A percentile compares a stretch with the other conserved stretches of the same genome.
phyloP scores from a whole-genome alignment of 2,888 invertebrate genomes.

The Acronicta psi region DNA sequence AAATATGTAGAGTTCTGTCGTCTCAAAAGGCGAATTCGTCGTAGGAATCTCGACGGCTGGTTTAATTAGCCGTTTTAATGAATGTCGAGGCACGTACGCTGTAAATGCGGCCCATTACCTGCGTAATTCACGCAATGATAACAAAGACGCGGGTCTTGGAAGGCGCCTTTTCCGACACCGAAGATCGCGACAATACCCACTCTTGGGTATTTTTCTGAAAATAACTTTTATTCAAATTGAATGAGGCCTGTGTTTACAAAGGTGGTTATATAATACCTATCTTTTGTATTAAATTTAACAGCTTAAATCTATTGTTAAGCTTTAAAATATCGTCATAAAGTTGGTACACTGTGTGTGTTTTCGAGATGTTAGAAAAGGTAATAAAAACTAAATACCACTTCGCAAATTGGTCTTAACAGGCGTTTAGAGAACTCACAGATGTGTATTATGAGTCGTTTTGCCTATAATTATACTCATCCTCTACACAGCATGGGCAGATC shows the following conservation, averaged over 20 bases:
- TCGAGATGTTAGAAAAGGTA: constrained; percentile 17
- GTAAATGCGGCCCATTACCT: constrained; percentile 85
- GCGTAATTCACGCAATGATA: constrained; percentile 85
- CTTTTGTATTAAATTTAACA: constrained; percentile 17
- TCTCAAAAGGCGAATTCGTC: constrained; percentile 72
- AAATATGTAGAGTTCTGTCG: constrained; percentile 71
- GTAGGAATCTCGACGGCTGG: constrained; percentile 76
- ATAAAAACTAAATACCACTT: constrained; percentile 61
- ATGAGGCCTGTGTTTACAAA: constrained; percentile 27
- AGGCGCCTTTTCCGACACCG: constrained; percentile 46
- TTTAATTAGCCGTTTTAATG: constrained; percentile 86
- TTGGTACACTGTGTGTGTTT: constrained; percentile 1
- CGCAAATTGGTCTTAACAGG: constrained; percentile 62
- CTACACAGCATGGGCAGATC: not conserved
- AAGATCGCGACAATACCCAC: constrained; percentile 49
- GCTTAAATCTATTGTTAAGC: not conserved
- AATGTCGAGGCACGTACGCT: constrained; percentile 86
- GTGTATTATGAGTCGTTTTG: constrained; percentile 48
- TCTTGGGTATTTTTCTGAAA: constrained; percentile 45
- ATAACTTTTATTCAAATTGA: constrained; percentile 35
- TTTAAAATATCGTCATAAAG: constrained; percentile 1
- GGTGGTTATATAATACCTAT: not conserved
- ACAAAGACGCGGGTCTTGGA: constrained; percentile 67
- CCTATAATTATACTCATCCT: constrained; percentile 9
- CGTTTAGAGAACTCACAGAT: constrained; percentile 43